A percentile compares a stretch with the other conserved stretches of the same genome.
These are phyloP conservation scores for Heterochromis multidens DNA, from an alignment of 2,113 vertebrate genomes.

Conservation along the genomic window DNA sequence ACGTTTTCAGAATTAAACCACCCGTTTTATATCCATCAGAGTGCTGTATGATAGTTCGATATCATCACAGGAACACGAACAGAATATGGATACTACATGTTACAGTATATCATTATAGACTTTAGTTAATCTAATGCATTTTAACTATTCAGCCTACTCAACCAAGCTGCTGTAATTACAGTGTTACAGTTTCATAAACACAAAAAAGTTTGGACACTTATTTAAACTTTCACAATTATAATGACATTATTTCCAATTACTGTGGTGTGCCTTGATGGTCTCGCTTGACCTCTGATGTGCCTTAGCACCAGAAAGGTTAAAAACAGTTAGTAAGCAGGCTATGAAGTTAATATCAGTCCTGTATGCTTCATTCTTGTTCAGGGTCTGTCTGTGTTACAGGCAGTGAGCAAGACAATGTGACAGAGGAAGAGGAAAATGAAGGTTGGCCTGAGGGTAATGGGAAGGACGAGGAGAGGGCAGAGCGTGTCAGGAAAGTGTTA, in stretches of 20 bases:
- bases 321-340: not conserved
- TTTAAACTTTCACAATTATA: not conserved
- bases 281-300: not conserved
- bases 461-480: no score
- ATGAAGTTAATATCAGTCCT: not conserved
- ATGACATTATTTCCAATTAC: not conserved
- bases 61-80: no score
- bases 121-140: no score
- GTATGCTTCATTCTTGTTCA: not conserved
- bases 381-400: no score
- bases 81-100: no score
- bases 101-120: no score
- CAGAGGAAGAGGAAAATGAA: no score
- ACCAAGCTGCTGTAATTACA: no score
- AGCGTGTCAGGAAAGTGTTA: no score
- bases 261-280: not conserved
- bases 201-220: not conserved
- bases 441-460: no score
- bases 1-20: not conserved
- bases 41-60: rapidly evolving
- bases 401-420: no score
- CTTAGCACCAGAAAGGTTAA: not conserved
- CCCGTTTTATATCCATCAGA: not conserved
- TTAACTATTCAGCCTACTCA: no score
- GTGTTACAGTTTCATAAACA: not conserved